Percentiles rank a stretch among this genome's conserved stretches.
These are phyloP conservation scores for Turdus rufiventris DNA, from an alignment of 2,113 vertebrate species.

Conservation along the genomic window DNA sequence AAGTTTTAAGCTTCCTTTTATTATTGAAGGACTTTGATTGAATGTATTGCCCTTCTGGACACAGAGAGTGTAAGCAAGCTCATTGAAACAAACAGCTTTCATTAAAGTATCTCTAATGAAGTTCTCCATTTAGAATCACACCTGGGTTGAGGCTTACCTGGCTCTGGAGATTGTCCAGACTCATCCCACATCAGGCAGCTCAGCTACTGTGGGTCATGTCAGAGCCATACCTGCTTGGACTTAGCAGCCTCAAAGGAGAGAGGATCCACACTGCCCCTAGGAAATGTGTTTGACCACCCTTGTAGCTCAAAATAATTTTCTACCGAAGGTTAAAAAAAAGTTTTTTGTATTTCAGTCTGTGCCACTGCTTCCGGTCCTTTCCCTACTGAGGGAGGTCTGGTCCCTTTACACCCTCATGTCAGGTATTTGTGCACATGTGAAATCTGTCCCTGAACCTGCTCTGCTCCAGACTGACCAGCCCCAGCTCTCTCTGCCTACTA, in stretches of 20 bases:
- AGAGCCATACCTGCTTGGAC: neutral
- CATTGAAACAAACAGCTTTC: slow-evolving; percentile 12
- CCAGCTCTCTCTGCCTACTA: neutral
- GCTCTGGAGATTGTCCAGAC: neutral
- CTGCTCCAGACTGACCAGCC: neutral
- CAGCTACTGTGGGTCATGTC: neutral
- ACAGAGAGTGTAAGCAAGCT: neutral
- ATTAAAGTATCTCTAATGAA: neutral
- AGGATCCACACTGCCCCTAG: neutral
- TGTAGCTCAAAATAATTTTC: neutral
- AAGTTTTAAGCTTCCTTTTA: neutral
- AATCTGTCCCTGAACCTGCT: neutral
- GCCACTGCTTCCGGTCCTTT: neutral
- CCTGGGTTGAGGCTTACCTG: neutral
- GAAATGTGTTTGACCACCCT: neutral
- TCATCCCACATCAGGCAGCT: neutral
- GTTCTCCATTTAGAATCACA: neutral
- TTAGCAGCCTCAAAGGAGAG: neutral
- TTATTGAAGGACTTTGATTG: neutral
- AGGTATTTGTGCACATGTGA: accelerated
- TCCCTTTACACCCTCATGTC: neutral
- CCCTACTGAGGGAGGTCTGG: neutral
- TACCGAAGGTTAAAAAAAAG: neutral
- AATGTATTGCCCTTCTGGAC: neutral
- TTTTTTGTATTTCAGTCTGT: neutral